A percentile compares a stretch with the other conserved stretches of the same genome.
These are phyloP conservation scores for Glareola pratincola DNA, from an alignment of 2,113 vertebrate species.

Conservation along the genomic window DNA sequence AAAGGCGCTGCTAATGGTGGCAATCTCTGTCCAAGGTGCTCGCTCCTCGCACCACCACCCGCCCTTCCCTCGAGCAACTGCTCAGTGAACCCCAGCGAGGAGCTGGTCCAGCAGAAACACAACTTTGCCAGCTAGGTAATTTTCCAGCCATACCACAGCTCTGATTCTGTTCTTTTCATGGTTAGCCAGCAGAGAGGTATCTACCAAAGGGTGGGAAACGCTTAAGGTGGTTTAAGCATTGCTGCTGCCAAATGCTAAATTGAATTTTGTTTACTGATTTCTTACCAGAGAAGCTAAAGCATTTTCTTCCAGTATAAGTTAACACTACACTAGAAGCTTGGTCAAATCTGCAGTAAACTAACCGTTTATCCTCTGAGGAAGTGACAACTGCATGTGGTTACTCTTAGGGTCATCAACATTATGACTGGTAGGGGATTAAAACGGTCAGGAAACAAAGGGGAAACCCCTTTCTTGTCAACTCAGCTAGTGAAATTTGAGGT, in stretches of 20 bases:
- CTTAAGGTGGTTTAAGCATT: background rate
- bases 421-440: background rate
- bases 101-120: background rate
- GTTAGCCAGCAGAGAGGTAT: background rate
- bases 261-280: background rate
- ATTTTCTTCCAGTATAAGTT: background rate
- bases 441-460: background rate
- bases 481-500: background rate
- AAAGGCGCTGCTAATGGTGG: background rate
- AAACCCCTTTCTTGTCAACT: background rate
- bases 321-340: background rate
- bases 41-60: background rate
- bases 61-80: background rate
- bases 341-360: background rate
- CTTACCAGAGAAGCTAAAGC: background rate
- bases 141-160: background rate
- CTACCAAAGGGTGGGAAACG: background rate
- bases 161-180: background rate
- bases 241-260: background rate
- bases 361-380: background rate
- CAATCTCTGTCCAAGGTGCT: slow-evolving; percentile 63
- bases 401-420: background rate
- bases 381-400: background rate
- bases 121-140: background rate
- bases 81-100: fast-evolving